Evolutionary conservation across 2,797 vertebrate genomes (phyloP).

Genomic region (Pseudochirops cupreus): DNA sequence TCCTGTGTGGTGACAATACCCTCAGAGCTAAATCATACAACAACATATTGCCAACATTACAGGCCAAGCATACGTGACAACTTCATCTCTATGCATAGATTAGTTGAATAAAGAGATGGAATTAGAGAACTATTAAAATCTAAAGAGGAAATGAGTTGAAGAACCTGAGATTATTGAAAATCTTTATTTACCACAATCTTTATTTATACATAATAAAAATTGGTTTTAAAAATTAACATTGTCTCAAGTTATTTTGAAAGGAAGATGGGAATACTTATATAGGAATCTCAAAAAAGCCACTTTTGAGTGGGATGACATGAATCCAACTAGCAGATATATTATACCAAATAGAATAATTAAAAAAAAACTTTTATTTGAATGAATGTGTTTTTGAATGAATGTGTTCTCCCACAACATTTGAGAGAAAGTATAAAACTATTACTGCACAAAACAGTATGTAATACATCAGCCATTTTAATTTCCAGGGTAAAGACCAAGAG

Average conservation of each 20-base stretch:
- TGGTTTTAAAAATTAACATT: background rate
- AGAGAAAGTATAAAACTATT: background rate
- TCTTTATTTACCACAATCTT: background rate
- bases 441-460: background rate
- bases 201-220: background rate
- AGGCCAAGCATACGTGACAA: background rate
- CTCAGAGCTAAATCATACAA: background rate
- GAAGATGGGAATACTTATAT: background rate
- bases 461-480: background rate
- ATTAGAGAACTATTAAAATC: background rate
- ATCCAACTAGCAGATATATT: background rate
- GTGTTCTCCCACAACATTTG: background rate
- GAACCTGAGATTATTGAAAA: background rate
- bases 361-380: background rate
- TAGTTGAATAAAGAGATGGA: background rate
- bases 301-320: background rate
- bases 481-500: background rate
- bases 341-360: background rate
- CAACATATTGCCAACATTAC: background rate
- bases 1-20: background rate
- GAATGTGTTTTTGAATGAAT: background rate
- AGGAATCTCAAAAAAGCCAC: background rate
- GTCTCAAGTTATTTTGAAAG: background rate
- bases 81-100: background rate
- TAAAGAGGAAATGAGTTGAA: background rate